phyloP scores from a whole-genome alignment of 2,797 vertebrate genomes.

The Gadopsis marmoratus region DNA sequence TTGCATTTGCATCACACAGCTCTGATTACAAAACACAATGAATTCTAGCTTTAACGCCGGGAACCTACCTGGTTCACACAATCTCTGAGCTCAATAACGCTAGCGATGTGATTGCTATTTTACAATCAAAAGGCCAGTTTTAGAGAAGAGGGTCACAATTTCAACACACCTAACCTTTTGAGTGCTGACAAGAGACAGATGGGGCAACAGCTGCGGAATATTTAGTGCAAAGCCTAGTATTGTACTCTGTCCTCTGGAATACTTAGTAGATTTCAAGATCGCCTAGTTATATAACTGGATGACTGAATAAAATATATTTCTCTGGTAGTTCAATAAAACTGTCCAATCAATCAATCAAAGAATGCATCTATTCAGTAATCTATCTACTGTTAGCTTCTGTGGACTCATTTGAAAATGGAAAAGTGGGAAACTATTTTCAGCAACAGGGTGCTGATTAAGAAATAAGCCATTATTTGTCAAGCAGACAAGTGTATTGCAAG shows the following conservation, averaged over 20 bases:
- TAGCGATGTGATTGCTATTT: not conserved
- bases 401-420: constrained; percentile 24
- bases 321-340: constrained; percentile 18
- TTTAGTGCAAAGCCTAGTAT: constrained; percentile 6
- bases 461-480: constrained; percentile 34
- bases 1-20: not conserved
- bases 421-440: constrained; percentile 18
- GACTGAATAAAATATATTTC: not conserved
- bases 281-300: constrained; percentile 7
- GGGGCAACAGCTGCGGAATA: constrained; percentile 12
- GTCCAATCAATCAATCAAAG: constrained; percentile 29
- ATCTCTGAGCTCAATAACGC: constrained; percentile 1
- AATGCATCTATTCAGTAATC: constrained; percentile 29
- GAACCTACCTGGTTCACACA: not conserved
- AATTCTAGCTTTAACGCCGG: not conserved
- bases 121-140: constrained; percentile 10
- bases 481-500: constrained; percentile 15
- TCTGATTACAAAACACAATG: not conserved
- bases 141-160: constrained; percentile 22
- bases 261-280: constrained; percentile 9
- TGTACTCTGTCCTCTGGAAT: constrained; percentile 6
- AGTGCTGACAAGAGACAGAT: constrained; percentile 29
- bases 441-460: constrained; percentile 36
- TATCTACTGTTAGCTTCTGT: constrained; percentile 26
- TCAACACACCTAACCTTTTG: constrained; percentile 29